Evolutionary conservation across 1,140 invertebrate genomes (phyloP).

Genomic region (Drosophila sp.): DNA sequence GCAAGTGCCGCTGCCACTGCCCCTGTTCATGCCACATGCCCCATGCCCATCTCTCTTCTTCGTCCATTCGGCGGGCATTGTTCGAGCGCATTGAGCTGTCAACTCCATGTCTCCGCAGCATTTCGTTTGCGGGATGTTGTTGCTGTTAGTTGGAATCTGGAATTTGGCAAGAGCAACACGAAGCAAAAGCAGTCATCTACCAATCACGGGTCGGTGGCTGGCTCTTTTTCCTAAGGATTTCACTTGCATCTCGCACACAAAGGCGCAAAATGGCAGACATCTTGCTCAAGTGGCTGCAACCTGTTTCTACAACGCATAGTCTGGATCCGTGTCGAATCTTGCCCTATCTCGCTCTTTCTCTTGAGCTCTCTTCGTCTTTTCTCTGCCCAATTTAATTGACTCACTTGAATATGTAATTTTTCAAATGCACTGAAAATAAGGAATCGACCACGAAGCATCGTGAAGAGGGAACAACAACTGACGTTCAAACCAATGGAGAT

Average conservation of each 20-base stretch:
- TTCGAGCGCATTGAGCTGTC: slow-evolving; percentile 79
- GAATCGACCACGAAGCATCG: slow-evolving; percentile 60
- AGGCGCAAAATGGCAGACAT: slow-evolving; percentile 73
- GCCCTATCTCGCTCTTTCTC: slow-evolving; percentile 7
- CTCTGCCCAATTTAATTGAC: slow-evolving; percentile 61
- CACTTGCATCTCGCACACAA: slow-evolving; percentile 54
- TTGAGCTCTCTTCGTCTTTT: not conserved
- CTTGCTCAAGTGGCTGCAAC: slow-evolving; percentile 68
- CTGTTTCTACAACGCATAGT: slow-evolving; percentile 39
- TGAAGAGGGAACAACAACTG: slow-evolving; percentile 39
- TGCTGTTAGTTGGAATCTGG: slow-evolving; percentile 63
- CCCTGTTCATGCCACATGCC: not conserved
- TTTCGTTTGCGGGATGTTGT: slow-evolving; percentile 71
- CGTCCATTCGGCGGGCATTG: slow-evolving; percentile 54
- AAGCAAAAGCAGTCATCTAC: slow-evolving; percentile 67
- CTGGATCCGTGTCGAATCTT: not conserved
- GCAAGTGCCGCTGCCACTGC: not conserved
- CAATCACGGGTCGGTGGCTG: slow-evolving; percentile 73
- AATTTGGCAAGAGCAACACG: slow-evolving; percentile 44
- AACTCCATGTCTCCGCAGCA: slow-evolving; percentile 79
- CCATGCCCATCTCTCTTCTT: slow-evolving; percentile 23
- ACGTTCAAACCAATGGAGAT: not conserved
- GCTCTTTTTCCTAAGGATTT: slow-evolving; percentile 74
- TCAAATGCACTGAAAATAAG: slow-evolving; percentile 65
- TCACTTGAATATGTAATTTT: slow-evolving; percentile 79